Percentiles rank a stretch among this genome's conserved stretches.
Conservation (phyloP, 2,888 invertebrate genomes). For the Trichopria drosophilae region DNA sequence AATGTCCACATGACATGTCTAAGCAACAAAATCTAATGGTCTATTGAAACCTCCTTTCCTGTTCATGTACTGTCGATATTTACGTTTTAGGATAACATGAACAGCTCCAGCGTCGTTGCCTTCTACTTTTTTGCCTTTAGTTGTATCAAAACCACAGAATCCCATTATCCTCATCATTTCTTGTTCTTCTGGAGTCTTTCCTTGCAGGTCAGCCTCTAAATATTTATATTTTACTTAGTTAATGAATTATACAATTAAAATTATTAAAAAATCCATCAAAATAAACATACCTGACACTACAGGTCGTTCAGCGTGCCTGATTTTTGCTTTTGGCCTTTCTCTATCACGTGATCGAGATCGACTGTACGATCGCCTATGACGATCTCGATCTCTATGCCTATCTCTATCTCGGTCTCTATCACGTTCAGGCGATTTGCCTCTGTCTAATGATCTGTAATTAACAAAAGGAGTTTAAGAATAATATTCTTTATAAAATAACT, state of each 20-base stretch:
- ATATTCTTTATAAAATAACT: background rate
- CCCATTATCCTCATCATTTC: slow-evolving; percentile 98
- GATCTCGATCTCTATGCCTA: slow-evolving; percentile 54
- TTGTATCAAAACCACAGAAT: slow-evolving; percentile 92
- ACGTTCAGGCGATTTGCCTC: slow-evolving; percentile 53
- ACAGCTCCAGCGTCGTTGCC: slow-evolving; percentile 94
- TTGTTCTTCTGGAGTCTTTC: slow-evolving; percentile 87
- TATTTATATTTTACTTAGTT: slow-evolving; percentile 2
- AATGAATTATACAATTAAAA: slow-evolving; percentile 6
- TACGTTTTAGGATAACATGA: slow-evolving; percentile 92
- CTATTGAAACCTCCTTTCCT: slow-evolving; percentile 98
- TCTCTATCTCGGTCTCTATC: slow-evolving; percentile 59
- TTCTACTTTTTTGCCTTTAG: slow-evolving; percentile 93
- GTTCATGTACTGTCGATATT: slow-evolving; percentile 99
- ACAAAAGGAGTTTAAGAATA: background rate
- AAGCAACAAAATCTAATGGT: slow-evolving; percentile 95
- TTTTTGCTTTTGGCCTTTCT: slow-evolving; percentile 56
- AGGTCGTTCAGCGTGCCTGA: slow-evolving; percentile 56
- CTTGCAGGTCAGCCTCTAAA: slow-evolving; percentile 81
- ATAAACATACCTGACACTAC: slow-evolving; percentile 49
- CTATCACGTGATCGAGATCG: slow-evolving; percentile 58
- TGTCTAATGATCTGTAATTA: slow-evolving; percentile 47
- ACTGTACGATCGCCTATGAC: slow-evolving; percentile 60
- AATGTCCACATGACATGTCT: slow-evolving; percentile 41
- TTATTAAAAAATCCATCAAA: background rate